Base-by-base conservation (phyloP, 2,888 invertebrate species). In the Orthonevra nobilis region DNA sequence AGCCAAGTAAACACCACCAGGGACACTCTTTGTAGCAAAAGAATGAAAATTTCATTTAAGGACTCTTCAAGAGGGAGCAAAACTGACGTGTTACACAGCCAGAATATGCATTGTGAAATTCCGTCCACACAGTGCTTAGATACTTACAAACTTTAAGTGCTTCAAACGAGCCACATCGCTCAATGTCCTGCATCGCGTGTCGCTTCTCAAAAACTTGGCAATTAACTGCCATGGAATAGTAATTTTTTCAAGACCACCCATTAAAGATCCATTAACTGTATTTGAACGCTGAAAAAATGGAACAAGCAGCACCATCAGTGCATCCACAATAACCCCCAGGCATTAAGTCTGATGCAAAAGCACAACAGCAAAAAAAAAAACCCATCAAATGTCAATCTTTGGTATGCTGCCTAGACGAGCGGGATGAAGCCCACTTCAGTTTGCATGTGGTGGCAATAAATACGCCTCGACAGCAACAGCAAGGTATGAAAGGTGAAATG, bases 371-470 rank as follows among this genome's bases (percentile, higher is more conserved):
- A 4, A 6, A 1, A 6, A 77, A 77, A 66, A 60, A 10, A 63
- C 64, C 77, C 77, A 77, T 77, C 72, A 79, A 79, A 79, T 79
- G 79, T 79, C 79, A 79, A 79, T 79, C 79, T 79, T 79, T 73
- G 79, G 79, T 79, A 73, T 73, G 79, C 50, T 38, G 34, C 44
- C 52, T 26, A 23, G 7, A 20, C 19, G n/a, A 42, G 48, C 26
- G 52, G 52, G 26, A 36, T 2, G 42, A 50, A 14, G 60, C 42
- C 52, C 52, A 50, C 3, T 23, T 23, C 32, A 52, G 52, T 34
- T 26, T 44, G 75, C 66, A 72, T 66, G 73, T 50, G 79, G 79
- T 73, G 79, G 79, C 73, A 79, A 79, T 79, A 79, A 79, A 79
- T 79, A 79, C 79, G 42, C 20, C 50, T 28, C 28, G 72, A 66